phyloP scores from a whole-genome alignment of 2,888 invertebrate genomes.

The Diploptera punctata region DNA sequence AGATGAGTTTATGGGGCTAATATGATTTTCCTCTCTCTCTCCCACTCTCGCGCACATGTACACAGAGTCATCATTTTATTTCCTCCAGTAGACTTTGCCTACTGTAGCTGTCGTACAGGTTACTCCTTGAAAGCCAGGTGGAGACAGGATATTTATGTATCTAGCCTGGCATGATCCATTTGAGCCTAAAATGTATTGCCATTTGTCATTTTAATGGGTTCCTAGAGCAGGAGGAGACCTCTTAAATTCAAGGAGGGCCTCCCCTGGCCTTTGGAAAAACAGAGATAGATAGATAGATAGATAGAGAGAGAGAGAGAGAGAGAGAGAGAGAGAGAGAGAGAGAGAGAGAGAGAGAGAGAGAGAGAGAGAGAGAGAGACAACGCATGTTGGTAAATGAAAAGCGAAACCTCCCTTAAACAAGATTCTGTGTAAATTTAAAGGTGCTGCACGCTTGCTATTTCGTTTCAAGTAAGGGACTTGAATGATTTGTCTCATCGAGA shows the following conservation, averaged over 20 bases:
- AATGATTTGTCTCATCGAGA: not conserved
- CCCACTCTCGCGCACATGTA: slow-evolving; percentile 13
- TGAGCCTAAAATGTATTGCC: slow-evolving; percentile 42
- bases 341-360: no score
- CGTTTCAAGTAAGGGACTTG: not conserved
- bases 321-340: no score
- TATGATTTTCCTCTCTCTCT: slow-evolving; percentile 38
- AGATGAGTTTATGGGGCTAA: slow-evolving; percentile 37
- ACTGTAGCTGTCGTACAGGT: not conserved
- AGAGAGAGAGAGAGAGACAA: no score
- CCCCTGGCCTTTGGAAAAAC: not conserved
- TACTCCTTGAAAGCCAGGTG: slow-evolving; percentile 33
- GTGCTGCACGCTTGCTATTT: not conserved
- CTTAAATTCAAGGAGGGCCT: not conserved
- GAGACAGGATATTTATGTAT: slow-evolving; percentile 38
- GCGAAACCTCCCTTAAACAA: not conserved
- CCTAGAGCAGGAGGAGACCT: slow-evolving; percentile 1
- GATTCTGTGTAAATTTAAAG: not conserved
- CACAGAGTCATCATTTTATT: slow-evolving; percentile 37
- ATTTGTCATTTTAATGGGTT: slow-evolving; percentile 42
- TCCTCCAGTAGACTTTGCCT: slow-evolving; percentile 10
- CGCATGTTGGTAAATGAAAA: no score
- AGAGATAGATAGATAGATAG: no score
- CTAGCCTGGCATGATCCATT: slow-evolving; percentile 41
- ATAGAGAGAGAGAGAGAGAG: not conserved